phyloP scores from a whole-genome alignment of 2,888 invertebrate species.

The Cylloceria caligata region DNA sequence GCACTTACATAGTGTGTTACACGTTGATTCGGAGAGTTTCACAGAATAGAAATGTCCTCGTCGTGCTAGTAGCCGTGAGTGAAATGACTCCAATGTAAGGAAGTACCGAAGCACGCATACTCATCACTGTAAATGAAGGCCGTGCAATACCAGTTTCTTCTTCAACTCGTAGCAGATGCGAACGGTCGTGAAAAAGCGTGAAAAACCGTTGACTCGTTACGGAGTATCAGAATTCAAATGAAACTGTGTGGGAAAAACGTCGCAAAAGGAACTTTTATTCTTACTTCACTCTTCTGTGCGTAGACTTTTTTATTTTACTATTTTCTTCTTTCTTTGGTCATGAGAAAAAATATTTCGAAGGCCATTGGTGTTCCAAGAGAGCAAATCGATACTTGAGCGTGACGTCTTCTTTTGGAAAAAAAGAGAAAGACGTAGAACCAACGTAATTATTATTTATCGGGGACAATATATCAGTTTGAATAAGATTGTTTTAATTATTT shows the following conservation, averaged over 20 bases:
- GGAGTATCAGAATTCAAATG: background rate
- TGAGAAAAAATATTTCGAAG: background rate
- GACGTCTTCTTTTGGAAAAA: too few relatives aligned
- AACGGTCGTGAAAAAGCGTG: background rate
- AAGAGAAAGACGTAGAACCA: too few relatives aligned
- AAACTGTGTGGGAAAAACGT: background rate
- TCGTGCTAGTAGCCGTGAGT: constrained; percentile 7
- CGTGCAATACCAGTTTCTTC: background rate
- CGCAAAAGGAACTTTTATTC: background rate
- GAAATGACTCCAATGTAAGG: background rate
- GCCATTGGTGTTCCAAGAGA: too few relatives aligned
- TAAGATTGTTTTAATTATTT: too few relatives aligned
- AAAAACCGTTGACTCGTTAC: background rate
- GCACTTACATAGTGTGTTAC: background rate
- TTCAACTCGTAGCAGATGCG: background rate
- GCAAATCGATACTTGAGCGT: too few relatives aligned
- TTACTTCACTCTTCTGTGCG: background rate
- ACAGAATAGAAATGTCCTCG: background rate
- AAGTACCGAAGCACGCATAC: background rate
- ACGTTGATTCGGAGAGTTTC: background rate
- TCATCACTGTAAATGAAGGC: background rate
- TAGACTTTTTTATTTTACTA: background rate
- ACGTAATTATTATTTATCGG: too few relatives aligned
- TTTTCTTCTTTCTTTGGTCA: background rate
- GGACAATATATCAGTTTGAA: too few relatives aligned